Evolutionary conservation across 2,888 invertebrate species (phyloP).

Genomic region (Oxystoma pomonae): DNA sequence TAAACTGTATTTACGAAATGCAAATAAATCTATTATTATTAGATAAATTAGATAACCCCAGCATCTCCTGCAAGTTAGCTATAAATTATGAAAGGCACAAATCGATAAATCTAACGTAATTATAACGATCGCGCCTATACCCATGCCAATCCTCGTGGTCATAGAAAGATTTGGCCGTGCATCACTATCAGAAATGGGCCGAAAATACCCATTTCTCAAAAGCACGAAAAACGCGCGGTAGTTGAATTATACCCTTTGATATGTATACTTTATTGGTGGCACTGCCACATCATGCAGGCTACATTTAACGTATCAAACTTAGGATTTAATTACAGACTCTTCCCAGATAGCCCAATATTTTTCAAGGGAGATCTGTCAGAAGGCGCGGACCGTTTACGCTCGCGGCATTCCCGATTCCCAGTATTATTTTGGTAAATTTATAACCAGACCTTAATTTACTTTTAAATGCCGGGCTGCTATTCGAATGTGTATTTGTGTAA

Average conservation of each 20-base stretch:
- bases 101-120: not conserved
- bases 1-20: too few relatives aligned
- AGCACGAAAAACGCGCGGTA: not conserved
- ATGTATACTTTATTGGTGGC: slow-evolving; percentile 39
- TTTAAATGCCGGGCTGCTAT: slow-evolving; percentile 20
- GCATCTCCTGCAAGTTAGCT: too few relatives aligned
- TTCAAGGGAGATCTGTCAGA: slow-evolving; percentile 39
- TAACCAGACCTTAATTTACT: slow-evolving; percentile 17
- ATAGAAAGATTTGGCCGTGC: not conserved
- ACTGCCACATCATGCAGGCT: slow-evolving; percentile 42
- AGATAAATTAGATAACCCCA: too few relatives aligned
- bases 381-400: slow-evolving; percentile 20
- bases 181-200: not conserved
- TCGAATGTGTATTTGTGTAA: slow-evolving; percentile 5
- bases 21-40: too few relatives aligned
- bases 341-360: slow-evolving; percentile 42
- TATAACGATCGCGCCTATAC: too few relatives aligned
- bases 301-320: slow-evolving; percentile 46
- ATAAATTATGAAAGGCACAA: too few relatives aligned
- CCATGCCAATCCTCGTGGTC: not conserved
- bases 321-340: slow-evolving; percentile 46
- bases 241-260: slow-evolving; percentile 2
- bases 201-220: not conserved
- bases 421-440: not conserved
- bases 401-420: not conserved